A percentile compares a stretch with the other conserved stretches of the same genome.
Evolutionary conservation across 2,797 vertebrate genomes (phyloP).

Genomic region (Trematomus bernacchii): DNA sequence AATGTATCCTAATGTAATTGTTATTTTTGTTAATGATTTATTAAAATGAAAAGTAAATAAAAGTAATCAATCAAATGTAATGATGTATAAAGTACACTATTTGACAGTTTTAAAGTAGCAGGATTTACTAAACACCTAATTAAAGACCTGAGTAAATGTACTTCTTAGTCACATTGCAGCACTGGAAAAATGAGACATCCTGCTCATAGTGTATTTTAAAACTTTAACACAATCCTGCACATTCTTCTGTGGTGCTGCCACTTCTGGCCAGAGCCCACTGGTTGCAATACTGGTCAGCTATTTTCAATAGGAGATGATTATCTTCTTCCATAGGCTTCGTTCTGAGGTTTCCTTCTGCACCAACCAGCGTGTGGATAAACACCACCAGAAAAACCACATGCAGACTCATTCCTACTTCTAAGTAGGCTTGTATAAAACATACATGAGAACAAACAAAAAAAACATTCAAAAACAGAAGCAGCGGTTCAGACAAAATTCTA

Average conservation of each 20-base stretch:
- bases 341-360: conserved; percentile 58
- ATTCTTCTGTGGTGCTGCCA: conserved; percentile 51
- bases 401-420: conserved; percentile 28
- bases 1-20: not conserved
- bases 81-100: not conserved
- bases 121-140: no score
- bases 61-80: not conserved
- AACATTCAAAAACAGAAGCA: conserved; percentile 27
- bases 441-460: conserved; percentile 16
- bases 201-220: conserved; percentile 9
- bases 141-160: conserved; percentile 5
- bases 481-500: conserved; percentile 8
- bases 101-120: not conserved
- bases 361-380: conserved; percentile 39
- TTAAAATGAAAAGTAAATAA: not conserved
- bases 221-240: conserved; percentile 31
- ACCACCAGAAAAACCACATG: conserved; percentile 48
- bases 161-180: not conserved
- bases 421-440: conserved; percentile 25
- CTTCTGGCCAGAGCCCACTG: conserved; percentile 32
- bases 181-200: conserved; percentile 2
- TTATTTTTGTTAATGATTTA: not conserved
- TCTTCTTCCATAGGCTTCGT: conserved; percentile 45
- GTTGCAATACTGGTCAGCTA: conserved; percentile 59
- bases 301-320: conserved; percentile 70